These are phyloP conservation scores for Anas georgica DNA, from an alignment of 2,797 vertebrate species.

Conservation along the genomic window DNA sequence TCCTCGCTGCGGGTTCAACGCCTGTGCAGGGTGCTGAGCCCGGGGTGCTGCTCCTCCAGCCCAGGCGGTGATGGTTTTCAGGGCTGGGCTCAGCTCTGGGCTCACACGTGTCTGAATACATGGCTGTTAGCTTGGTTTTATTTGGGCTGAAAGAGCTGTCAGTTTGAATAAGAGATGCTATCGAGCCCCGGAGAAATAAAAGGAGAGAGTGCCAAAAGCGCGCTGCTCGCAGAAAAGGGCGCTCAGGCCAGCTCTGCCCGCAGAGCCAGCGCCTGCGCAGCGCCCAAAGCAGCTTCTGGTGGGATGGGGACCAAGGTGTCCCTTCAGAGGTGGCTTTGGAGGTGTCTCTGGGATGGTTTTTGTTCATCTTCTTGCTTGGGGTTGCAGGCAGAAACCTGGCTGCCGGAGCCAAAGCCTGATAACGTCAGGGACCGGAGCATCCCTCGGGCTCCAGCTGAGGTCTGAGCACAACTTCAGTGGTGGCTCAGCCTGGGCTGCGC, in stretches of 20 bases:
- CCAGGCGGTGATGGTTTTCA: fast-evolving
- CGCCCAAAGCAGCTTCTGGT: neutral
- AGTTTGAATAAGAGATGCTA: neutral
- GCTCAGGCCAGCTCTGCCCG: neutral
- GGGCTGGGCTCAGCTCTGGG: neutral
- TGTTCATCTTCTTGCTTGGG: neutral
- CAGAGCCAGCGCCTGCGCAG: neutral
- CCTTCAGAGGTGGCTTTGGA: neutral
- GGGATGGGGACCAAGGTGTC: neutral
- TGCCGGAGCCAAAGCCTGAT: slow-evolving; percentile 9
- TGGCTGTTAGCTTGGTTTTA: neutral
- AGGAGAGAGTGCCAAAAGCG: neutral
- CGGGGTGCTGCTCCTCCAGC: neutral
- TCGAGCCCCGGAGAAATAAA: neutral
- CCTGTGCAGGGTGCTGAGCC: fast-evolving
- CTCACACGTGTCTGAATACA: neutral
- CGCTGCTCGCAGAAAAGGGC: neutral
- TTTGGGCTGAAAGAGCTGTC: slow-evolving; percentile 13
- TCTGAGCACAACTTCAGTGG: neutral
- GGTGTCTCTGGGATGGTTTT: neutral
- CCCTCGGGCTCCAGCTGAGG: neutral
- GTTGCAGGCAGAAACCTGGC: slow-evolving; percentile 23
- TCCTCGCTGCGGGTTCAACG: fast-evolving
- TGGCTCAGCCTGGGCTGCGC: neutral
- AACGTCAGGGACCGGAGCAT: slow-evolving; percentile 10